Evolutionary conservation across 2,888 invertebrate species (phyloP).

Genomic region (Bombyx huttoni): DNA sequence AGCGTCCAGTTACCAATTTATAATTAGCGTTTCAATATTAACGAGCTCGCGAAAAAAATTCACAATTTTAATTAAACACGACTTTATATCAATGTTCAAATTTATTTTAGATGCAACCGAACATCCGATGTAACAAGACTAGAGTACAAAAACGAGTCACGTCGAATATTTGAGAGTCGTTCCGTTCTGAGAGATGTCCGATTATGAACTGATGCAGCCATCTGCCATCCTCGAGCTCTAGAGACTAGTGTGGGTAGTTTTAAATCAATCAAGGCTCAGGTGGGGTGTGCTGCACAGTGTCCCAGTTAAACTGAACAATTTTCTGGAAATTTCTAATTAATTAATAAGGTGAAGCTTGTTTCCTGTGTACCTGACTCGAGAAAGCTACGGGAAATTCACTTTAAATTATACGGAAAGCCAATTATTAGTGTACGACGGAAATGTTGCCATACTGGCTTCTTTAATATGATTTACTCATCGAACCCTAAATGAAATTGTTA

Average conservation of each 20-base stretch:
- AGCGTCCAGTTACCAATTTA: constrained; percentile 35
- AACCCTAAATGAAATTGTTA: background rate
- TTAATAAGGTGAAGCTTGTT: background rate
- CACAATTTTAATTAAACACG: background rate
- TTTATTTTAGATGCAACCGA: background rate
- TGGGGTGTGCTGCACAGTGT: background rate
- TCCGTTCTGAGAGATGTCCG: background rate
- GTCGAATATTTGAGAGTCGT: background rate
- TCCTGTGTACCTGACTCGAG: background rate
- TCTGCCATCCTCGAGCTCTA: background rate
- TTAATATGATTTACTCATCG: background rate
- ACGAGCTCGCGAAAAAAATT: background rate
- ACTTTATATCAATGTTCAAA: background rate
- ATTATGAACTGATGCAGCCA: background rate
- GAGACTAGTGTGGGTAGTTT: background rate
- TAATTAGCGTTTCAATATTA: background rate
- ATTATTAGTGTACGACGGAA: background rate
- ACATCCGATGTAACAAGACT: background rate
- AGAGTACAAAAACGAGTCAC: background rate
- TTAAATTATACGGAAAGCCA: background rate
- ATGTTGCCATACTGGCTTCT: background rate
- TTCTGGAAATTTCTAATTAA: background rate
- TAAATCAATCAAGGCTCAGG: background rate
- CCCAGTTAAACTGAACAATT: background rate
- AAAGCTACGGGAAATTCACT: background rate